Evolutionary conservation across 1,140 invertebrate species (phyloP).

Genomic region (Caenorhabditis brenneri): DNA sequence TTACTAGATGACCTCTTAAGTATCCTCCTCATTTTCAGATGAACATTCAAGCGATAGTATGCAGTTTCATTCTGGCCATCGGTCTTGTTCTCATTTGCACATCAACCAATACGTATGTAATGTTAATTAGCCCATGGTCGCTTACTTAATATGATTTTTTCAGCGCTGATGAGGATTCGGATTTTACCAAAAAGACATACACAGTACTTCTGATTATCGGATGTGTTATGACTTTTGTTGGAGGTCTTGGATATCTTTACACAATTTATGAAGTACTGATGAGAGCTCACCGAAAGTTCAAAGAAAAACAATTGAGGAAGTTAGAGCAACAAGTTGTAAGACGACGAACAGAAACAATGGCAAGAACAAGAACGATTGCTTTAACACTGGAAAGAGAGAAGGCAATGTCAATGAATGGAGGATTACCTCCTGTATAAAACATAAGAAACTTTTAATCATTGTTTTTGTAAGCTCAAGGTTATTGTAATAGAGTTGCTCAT

Average conservation of each 20-base stretch:
- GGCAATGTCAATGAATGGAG: constrained; percentile 8
- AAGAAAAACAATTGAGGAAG: not conserved
- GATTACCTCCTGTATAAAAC: too few species aligned
- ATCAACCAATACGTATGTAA: constrained; percentile 15
- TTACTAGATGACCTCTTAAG: too few species aligned
- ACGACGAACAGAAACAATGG: constrained; percentile 26
- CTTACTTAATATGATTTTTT: not conserved
- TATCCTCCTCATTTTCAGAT: constrained; percentile 26
- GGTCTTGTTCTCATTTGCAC: not conserved
- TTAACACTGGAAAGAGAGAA: constrained; percentile 12
- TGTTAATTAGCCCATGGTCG: not conserved
- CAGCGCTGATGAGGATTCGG: not conserved
- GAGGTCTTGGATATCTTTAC: constrained; percentile 26
- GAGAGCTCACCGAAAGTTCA: constrained; percentile 16
- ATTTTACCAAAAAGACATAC: not conserved
- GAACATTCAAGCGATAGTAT: constrained; percentile 27
- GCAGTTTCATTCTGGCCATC: constrained; percentile 9
- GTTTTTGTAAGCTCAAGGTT: too few species aligned
- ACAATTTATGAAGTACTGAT: constrained; percentile 9
- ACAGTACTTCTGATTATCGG: not conserved
- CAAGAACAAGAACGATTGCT: constrained; percentile 1
- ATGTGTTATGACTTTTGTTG: constrained; percentile 9
- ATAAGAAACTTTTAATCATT: too few species aligned
- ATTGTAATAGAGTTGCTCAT: too few species aligned
- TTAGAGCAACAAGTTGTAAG: constrained; percentile 15